Evolutionary conservation across 2,888 invertebrate species (phyloP), one percentile per base, ranked within the genome.

Genomic region (Sisyra nigra): DNA sequence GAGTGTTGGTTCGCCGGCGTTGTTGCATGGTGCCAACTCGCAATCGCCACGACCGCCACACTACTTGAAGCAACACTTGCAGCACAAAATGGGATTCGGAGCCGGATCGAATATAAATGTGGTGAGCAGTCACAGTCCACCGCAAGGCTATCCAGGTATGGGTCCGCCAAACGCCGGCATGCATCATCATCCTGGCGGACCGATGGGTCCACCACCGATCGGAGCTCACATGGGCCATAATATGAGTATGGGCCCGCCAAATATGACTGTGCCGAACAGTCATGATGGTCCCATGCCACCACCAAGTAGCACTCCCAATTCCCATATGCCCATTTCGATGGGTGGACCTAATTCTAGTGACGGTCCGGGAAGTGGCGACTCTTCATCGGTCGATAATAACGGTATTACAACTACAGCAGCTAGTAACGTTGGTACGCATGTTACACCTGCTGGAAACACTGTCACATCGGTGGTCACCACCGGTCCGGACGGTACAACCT

Each of bases 381-480:
- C 59, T 46, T 54, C 54, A 51, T 44, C 49, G 39, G 53, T 59
- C 42, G 54, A 57, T 40, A 55, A 59, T 51, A 68, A 70, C 51
- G 69, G 69, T 34, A 71, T 72, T 47, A 71, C 71, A 10, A 70
- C 79, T 61, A 69, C 74, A 63, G 62, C 84, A 13, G 62, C 68
- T 48, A 68, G 69, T 58, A 58, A 56, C 13, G 54, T 62, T 51
- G 56, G 58, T 24, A 61, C 63, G 11, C 62, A 62, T 45, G 62
- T 63, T 34, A 61, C 62, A 13, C 54, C 60, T 31, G 54, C 60
- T 7, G 59, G 65, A 46, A 70, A 82, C 59, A 79, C 83, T 46
- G 86, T 86, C 52, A 87, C 86, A 37, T 82, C 85, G 46, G 81
- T 89, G 50, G 83, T 88, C 55, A 88, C 88, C 50, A 88, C 89